Percentiles rank a stretch among this genome's conserved stretches.
Conservation (phyloP, 1,140 invertebrate genomes). For the Drosophila chauvacae region DNA sequence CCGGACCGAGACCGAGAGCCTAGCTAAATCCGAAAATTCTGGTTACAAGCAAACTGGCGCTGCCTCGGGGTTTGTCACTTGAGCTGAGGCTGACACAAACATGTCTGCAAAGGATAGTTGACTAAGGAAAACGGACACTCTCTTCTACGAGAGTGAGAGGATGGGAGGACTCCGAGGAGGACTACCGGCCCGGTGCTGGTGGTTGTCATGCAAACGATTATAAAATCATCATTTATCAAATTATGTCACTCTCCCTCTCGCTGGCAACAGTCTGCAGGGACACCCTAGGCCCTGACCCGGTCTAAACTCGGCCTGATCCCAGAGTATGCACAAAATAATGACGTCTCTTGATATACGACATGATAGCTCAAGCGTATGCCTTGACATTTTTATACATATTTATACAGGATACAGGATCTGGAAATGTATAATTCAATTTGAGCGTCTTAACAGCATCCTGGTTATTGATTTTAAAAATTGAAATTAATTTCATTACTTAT, state of each 20-base stretch:
- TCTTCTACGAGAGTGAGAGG: neutral
- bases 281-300: constrained; percentile 42
- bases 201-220: constrained; percentile 77
- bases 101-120: constrained; percentile 62
- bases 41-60: constrained; percentile 54
- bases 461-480: constrained; percentile 1
- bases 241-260: constrained; percentile 60
- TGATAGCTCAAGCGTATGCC: constrained; percentile 23
- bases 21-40: constrained; percentile 40
- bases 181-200: constrained; percentile 28
- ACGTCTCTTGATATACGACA: constrained; percentile 58
- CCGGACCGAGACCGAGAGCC: constrained; percentile 10
- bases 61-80: constrained; percentile 49
- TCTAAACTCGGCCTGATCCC: constrained; percentile 31
- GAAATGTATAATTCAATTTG: constrained; percentile 36
- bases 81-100: constrained; percentile 62
- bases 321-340: constrained; percentile 56
- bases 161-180: neutral
- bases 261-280: constrained; percentile 62
- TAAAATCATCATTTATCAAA: constrained; percentile 83
- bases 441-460: neutral
- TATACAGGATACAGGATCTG: constrained; percentile 17
- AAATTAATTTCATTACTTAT: neutral
- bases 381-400: constrained; percentile 51
- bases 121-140: constrained; percentile 50